phyloP scores from a whole-genome alignment of 2,797 vertebrate genomes.

The Emys orbicularis region DNA sequence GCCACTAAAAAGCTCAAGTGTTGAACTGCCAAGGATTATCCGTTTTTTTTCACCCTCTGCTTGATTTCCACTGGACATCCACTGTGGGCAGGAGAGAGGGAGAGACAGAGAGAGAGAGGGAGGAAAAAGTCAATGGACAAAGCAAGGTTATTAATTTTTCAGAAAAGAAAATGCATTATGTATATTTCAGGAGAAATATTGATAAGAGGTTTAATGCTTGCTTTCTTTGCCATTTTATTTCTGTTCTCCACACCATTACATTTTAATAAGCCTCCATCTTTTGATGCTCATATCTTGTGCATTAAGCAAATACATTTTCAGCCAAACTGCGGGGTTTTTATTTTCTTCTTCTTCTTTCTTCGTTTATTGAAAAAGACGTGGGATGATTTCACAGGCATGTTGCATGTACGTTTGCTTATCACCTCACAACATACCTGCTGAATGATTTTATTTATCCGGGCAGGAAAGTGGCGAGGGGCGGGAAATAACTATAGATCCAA shows the following conservation, averaged over 20 bases:
- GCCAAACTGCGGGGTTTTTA: background rate
- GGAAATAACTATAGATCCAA: background rate
- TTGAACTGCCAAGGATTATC: conserved; percentile 11
- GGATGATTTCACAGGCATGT: too few relatives aligned
- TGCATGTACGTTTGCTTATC: too few relatives aligned
- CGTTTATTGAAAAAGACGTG: too few relatives aligned
- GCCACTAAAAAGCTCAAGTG: background rate
- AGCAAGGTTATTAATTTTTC: conserved; percentile 74
- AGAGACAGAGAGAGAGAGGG: background rate
- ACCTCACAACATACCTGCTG: background rate
- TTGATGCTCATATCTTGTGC: background rate
- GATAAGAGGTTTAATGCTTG: conserved; percentile 64
- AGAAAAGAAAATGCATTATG: conserved; percentile 75
- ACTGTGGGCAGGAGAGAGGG: background rate
- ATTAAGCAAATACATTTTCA: background rate
- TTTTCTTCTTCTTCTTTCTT: background rate
- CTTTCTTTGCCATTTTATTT: background rate
- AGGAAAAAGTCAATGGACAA: conserved; percentile 23
- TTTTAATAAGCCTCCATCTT: background rate
- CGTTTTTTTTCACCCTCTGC: background rate
- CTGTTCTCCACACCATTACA: background rate
- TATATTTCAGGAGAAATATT: conserved; percentile 74
- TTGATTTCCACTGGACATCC: conserved; percentile 29
- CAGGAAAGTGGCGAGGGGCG: background rate
- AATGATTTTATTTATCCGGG: conserved; percentile 16